phyloP scores from a whole-genome alignment of 2,797 vertebrate genomes.

The Myotis pilosus region DNA sequence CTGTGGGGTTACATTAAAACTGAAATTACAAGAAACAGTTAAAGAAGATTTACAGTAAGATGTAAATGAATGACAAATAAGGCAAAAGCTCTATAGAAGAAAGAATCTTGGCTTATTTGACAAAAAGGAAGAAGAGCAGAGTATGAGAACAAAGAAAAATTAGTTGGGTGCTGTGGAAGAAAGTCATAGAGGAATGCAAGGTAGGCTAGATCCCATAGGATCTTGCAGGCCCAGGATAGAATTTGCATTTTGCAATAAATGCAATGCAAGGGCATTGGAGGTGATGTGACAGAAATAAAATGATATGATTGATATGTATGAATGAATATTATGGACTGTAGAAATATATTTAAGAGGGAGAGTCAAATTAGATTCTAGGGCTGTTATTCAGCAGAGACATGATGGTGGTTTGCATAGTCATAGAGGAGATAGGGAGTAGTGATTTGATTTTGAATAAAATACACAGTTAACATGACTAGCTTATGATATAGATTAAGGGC shows the following conservation, averaged over 20 bases:
- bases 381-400: neutral
- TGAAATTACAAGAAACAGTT: neutral
- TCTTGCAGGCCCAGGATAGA: too few relatives aligned
- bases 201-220: neutral
- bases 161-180: neutral
- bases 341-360: neutral
- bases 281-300: neutral
- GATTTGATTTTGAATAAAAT: neutral
- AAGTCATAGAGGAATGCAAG: neutral
- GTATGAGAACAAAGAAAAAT: neutral
- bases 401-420: too few relatives aligned
- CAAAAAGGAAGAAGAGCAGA: neutral
- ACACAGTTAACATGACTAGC: neutral
- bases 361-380: neutral
- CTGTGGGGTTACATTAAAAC: neutral
- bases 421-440: neutral
- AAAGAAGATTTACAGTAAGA: neutral
- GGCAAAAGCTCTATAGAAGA: neutral
- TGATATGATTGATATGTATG: neutral
- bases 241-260: neutral
- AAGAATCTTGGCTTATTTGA: neutral
- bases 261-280: neutral
- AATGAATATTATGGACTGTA: neutral
- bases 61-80: neutral
- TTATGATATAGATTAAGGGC: neutral